Evolutionary conservation across 1,140 invertebrate species (phyloP).

Genomic region (Diorhabda elongata): DNA sequence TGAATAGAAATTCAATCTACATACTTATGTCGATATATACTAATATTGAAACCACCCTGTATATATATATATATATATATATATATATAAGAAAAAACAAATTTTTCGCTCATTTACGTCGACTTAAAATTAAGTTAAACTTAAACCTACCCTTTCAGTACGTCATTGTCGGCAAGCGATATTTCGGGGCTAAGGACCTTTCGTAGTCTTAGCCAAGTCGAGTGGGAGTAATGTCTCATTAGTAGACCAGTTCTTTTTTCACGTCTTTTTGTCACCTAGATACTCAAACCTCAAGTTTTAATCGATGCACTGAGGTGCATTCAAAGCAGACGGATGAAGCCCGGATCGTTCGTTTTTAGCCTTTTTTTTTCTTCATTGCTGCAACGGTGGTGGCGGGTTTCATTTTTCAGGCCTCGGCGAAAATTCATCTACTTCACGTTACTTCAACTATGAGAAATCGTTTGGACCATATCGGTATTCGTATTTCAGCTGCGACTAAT

Average conservation of each 20-base stretch:
- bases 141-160: not conserved
- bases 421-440: slow-evolving; percentile 12
- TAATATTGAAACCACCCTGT: too few species aligned
- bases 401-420: slow-evolving; percentile 11
- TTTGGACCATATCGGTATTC: not conserved
- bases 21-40: too few species aligned
- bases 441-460: not conserved
- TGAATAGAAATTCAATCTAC: too few species aligned
- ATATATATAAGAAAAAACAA: too few species aligned
- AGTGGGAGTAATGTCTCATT: slow-evolving; percentile 42
- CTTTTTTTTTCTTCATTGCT: not conserved
- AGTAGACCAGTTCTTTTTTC: slow-evolving; percentile 33
- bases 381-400: slow-evolving; percentile 7
- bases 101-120: too few species aligned
- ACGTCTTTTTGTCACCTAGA: slow-evolving; percentile 31
- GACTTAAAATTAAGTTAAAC: too few species aligned
- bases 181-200: slow-evolving; percentile 20
- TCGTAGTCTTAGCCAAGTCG: slow-evolving; percentile 21
- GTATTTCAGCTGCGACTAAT: too few species aligned
- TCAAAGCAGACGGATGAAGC: slow-evolving; percentile 16
- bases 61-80: too few species aligned
- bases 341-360: slow-evolving; percentile 9
- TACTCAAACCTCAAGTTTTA: slow-evolving; percentile 34
- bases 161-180: slow-evolving; percentile 10
- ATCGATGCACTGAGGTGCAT: slow-evolving; percentile 30